Evolutionary conservation across 2,888 invertebrate genomes (phyloP).

Genomic region (Mallateleia sp.): DNA sequence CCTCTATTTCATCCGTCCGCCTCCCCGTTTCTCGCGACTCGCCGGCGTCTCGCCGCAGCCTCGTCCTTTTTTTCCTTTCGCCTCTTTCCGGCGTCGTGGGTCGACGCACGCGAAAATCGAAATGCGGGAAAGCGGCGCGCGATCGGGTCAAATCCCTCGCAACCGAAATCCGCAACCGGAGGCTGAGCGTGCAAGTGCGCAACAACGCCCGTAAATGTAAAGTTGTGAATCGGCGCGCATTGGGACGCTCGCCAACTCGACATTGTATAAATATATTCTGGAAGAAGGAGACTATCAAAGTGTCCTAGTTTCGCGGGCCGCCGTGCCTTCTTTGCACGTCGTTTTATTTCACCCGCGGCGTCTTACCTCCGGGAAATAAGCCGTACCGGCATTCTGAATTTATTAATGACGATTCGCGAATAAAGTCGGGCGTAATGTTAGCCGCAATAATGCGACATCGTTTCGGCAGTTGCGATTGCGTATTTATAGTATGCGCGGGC

Average conservation of each 20-base stretch:
- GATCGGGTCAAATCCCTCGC: constrained; percentile 48
- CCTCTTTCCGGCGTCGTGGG: constrained; percentile 22
- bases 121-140: neutral
- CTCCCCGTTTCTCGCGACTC: too few relatives aligned
- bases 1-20: too few relatives aligned
- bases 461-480: neutral
- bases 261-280: constrained; percentile 63
- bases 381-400: neutral
- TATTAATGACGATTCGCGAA: constrained; percentile 40
- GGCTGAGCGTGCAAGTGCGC: constrained; percentile 58
- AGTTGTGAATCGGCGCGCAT: constrained; percentile 50
- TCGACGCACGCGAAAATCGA: constrained; percentile 6
- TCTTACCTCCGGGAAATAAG: constrained; percentile 19
- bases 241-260: constrained; percentile 58
- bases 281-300: constrained; percentile 39
- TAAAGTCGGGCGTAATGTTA: constrained; percentile 31
- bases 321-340: constrained; percentile 11
- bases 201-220: constrained; percentile 80
- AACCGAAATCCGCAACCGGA: constrained; percentile 44
- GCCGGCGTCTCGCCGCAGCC: too few relatives aligned
- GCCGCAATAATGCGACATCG: constrained; percentile 32
- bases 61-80: constrained; percentile 5
- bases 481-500: constrained; percentile 38
- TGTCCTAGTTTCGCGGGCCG: constrained; percentile 29
- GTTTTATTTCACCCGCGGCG: constrained; percentile 28